Evolutionary conservation across 2,888 invertebrate species (phyloP), one percentile per base, ranked within the genome.

Genomic region (Leptopilina drosophilae): DNA sequence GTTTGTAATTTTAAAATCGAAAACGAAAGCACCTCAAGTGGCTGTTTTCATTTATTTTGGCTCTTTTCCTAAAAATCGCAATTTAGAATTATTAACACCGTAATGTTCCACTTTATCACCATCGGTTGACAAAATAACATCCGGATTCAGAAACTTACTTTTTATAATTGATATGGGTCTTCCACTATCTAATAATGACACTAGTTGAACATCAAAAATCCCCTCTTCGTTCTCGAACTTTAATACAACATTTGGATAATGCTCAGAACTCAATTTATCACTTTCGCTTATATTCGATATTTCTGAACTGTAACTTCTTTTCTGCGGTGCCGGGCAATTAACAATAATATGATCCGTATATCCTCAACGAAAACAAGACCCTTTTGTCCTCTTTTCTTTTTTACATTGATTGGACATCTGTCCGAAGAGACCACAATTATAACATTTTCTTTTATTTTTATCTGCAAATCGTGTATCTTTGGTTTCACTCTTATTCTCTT

Each of bases 101-200:
- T n/a, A 40, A 64, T 69, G 78, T 14, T 64, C 69, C 46, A 46
- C n/a, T n/a, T 64, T 42, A 1, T 1, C 3, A 14, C 9, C 26
- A 12, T 56, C 14, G 5, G 8, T 59, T 11, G 26, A 42, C 26
- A 56, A 0, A 5, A 76, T 33, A 12, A 69, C n/a, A 53, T 69
- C 33, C 5, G 73, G 33, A n/a, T 69, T n/a, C 2, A 78, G n/a
- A 62, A 81, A 78, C 20, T 73, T 77, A n/a, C 12, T 76, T 75
- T 78, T 81, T n/a, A 78, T 64, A 15, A 81, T 64, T 26, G 62
- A 76, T n/a, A 81, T 69, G 2, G 81, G 81, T 26, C 78, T 78
- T 3, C 81, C 78, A 14, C 78, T 78, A 76, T 80, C 78, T 33
- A 80, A 64, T 11, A 69, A 20, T 5, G 80, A 62, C 3, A 64